Evolutionary conservation across 2,888 invertebrate genomes (phyloP), one percentile per base, ranked within the genome.

Genomic region (Clivina fossor): DNA sequence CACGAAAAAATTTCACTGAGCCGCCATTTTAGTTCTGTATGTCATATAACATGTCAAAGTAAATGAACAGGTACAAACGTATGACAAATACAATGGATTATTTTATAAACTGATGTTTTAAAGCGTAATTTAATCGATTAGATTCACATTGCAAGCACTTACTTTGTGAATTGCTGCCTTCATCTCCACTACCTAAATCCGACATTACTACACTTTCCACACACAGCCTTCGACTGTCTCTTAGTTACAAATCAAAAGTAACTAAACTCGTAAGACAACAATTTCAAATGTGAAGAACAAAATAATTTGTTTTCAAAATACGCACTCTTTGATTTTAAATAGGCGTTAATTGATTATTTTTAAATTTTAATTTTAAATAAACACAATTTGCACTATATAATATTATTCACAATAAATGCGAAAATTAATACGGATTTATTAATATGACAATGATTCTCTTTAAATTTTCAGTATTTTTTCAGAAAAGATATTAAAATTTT

Each of bases 181-280:
- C 86, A 82, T 86, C 85, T 75, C 84, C 85, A 78, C 85, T 86
- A 78, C 85, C 86, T 80, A 84, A 82, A 82, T 86, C 86, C 80
- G 86, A 86, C 86, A 86, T 86, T 73, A 73, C 76, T 81, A 78
- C 62, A 63, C 62, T 65, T 63, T 62, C 62, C 72, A 70, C 67
- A 62, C 69, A 66, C 70, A 71, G 69, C 71, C 72, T 70, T 69
- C 71, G 62, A 69, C 70, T 68, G 66, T 55, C 37, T 61, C 50
- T 66, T 66, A 69, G 70, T 67, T 66, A 64, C 68, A 68, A 55
- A 55, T 61, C 60, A 69, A 68, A 67, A 65, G 63, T 67, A 62
- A 69, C 68, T 64, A 66, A 59, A 58, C 47, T 4, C 8, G 9
- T 16, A 8, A 48, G 15, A 35, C 19, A 44, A 28, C 44, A 44